Percentiles rank a stretch among this genome's conserved stretches.
These are phyloP conservation scores for Brenthis daphne DNA, from an alignment of 2,888 invertebrate genomes.

Conservation along the genomic window DNA sequence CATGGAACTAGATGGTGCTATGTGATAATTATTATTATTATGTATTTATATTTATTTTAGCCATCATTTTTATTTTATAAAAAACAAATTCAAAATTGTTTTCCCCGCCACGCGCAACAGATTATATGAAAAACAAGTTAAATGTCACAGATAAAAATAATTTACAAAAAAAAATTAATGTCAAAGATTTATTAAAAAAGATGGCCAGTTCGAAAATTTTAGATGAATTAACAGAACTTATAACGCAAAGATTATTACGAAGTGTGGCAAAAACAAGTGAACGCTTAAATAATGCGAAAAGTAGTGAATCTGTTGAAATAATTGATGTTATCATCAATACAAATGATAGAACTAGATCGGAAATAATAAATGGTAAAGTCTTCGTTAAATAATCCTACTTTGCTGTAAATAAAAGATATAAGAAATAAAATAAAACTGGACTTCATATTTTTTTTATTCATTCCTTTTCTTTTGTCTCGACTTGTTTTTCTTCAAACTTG, in stretches of 20 bases:
- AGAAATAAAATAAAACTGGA: neutral
- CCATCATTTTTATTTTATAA: neutral
- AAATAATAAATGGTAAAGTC: too few relatives aligned
- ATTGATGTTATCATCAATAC: neutral
- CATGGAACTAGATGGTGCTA: too few relatives aligned
- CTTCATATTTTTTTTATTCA: neutral
- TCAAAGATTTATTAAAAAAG: slow-evolving; percentile 4
- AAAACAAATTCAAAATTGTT: too few relatives aligned
- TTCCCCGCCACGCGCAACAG: too few relatives aligned
- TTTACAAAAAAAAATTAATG: neutral
- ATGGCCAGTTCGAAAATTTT: slow-evolving; percentile 3
- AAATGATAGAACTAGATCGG: neutral
- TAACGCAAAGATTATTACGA: neutral
- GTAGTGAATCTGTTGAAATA: neutral
- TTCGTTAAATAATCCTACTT: too few relatives aligned
- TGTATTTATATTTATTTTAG: neutral
- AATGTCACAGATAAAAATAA: neutral
- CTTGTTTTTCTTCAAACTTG: slow-evolving; percentile 24
- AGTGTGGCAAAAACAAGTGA: neutral
- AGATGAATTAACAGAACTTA: slow-evolving; percentile 3
- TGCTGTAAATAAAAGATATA: too few relatives aligned
- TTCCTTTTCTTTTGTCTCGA: neutral
- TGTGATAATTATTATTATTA: too few relatives aligned
- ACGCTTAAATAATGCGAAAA: neutral
- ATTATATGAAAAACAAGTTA: neutral